Percentiles rank a stretch among this genome's conserved stretches.
Evolutionary conservation across 2,113 vertebrate genomes (phyloP).

Genomic region (Zosterops lateralis): DNA sequence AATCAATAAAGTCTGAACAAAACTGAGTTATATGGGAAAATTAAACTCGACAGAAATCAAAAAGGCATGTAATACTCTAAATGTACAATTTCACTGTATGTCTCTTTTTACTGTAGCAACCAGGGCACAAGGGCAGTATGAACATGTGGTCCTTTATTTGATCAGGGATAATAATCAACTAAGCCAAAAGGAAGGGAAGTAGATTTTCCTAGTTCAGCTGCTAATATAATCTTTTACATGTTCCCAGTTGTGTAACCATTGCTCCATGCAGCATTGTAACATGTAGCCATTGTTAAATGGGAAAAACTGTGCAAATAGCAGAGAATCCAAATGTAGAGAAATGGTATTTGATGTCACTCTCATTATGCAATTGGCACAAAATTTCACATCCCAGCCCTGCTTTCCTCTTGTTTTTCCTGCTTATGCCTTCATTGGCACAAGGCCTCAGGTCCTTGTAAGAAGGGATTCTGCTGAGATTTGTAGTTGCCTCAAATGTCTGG

Average conservation of each 20-base stretch:
- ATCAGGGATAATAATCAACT: constrained; percentile 85
- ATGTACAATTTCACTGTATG: constrained; percentile 45
- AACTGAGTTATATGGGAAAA: neutral
- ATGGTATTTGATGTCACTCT: neutral
- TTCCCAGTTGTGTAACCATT: constrained; percentile 64
- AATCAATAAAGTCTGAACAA: neutral
- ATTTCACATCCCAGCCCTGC: neutral
- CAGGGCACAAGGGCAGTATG: constrained; percentile 72
- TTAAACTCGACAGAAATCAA: neutral
- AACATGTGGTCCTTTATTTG: constrained; percentile 85
- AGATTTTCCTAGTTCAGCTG: constrained; percentile 69
- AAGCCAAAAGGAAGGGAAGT: constrained; percentile 70
- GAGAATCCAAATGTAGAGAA: neutral
- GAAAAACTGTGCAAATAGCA: neutral
- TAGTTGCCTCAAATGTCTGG: neutral
- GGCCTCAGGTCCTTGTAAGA: neutral
- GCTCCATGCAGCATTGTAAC: neutral
- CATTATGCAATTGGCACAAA: neutral
- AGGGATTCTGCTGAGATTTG: neutral
- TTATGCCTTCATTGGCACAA: neutral
- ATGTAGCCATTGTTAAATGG: constrained; percentile 26
- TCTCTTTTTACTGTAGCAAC: constrained; percentile 72
- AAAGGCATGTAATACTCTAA: constrained; percentile 28
- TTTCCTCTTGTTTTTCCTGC: neutral
- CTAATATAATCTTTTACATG: constrained; percentile 66